Percentiles rank a stretch among this genome's conserved stretches.
Conservation (phyloP, 1,140 invertebrate species). For the Stegodyphus dumicola region DNA sequence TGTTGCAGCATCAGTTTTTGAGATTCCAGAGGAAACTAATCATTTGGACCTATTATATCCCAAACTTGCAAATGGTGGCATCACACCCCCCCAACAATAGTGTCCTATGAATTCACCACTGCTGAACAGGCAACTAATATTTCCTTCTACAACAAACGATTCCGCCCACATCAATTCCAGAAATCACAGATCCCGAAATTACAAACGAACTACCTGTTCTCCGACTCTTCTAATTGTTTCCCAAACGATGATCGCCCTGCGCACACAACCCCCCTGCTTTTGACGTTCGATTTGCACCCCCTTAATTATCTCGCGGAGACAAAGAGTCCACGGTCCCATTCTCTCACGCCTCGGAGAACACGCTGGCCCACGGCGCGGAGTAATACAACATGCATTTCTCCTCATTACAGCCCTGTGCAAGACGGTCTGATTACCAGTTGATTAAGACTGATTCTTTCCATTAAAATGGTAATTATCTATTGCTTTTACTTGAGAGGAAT, state of each 20-base stretch:
- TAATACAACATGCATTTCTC: slow-evolving; percentile 43
- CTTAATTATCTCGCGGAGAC: slow-evolving; percentile 41
- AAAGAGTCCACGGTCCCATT: slow-evolving; percentile 31
- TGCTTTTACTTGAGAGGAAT: slow-evolving; percentile 17
- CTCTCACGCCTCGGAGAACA: background rate
- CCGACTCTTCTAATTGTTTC: slow-evolving; percentile 41
- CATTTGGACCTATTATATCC: no score
- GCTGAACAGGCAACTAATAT: no score
- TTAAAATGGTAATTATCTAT: slow-evolving; percentile 59
- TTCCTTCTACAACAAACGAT: no score
- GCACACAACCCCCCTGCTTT: slow-evolving; percentile 1
- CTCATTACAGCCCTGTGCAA: slow-evolving; percentile 32
- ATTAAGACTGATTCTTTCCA: slow-evolving; percentile 57
- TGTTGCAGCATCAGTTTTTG: no score
- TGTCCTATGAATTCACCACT: no score
- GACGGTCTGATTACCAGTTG: slow-evolving; percentile 45
- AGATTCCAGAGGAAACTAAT: no score
- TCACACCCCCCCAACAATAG: no score
- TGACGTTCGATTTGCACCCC: slow-evolving; percentile 53
- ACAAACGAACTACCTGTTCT: slow-evolving; percentile 18
- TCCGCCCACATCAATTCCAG: no score
- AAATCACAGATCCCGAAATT: background rate
- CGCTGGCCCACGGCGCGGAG: slow-evolving; percentile 14
- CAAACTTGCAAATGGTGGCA: no score
- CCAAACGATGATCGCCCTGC: slow-evolving; percentile 42